A percentile compares a stretch with the other conserved stretches of the same genome.
Conservation (phyloP, 2,113 vertebrate genomes). For the rat (Rattus norvegicus) region GRCr8 NC_086020.1:25025001-25025500, state of each 20-base stretch:
- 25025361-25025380: background rate
- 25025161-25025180: background rate
- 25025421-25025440: background rate
- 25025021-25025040: background rate
- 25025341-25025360: background rate
- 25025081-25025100: background rate
- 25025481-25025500: background rate
- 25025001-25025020: background rate
- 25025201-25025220: background rate
- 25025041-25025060: background rate
- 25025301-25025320: background rate
- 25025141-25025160: background rate
- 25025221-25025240: background rate
- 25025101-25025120: background rate
- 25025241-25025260: background rate
- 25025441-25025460: background rate
- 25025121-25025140: background rate
- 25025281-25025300: background rate
- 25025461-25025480: background rate
- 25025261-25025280: background rate
- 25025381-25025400: background rate
- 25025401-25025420: background rate
- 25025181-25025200: too few relatives aligned
- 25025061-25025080: background rate
- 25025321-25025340: background rate